Evolutionary conservation across 2,113 vertebrate species (phyloP).

Genomic region (Probosciger aterrimus): DNA sequence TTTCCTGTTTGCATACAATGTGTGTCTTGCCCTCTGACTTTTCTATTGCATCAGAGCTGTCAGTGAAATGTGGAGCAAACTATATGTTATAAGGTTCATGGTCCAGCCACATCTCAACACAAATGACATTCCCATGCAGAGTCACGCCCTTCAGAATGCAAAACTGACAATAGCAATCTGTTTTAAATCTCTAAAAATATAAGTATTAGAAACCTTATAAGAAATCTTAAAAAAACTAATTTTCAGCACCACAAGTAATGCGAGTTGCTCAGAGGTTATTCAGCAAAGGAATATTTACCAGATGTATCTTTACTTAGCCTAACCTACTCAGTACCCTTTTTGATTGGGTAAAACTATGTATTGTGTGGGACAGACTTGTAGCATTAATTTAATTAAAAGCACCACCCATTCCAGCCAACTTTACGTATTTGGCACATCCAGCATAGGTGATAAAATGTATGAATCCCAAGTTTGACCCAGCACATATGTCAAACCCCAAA

Average conservation of each 20-base stretch:
- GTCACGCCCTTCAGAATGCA: background rate
- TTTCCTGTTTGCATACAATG: conserved; percentile 42
- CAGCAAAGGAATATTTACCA: background rate
- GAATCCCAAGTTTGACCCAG: background rate
- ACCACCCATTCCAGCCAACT: background rate
- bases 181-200: background rate
- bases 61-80: conserved; percentile 9
- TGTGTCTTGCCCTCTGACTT: conserved; percentile 41
- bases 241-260: background rate
- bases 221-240: background rate
- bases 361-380: background rate
- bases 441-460: background rate
- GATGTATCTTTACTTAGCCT: background rate
- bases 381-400: background rate
- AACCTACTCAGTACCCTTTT: background rate
- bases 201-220: background rate
- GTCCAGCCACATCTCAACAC: background rate
- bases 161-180: background rate
- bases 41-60: background rate
- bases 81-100: background rate
- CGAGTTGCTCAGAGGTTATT: background rate
- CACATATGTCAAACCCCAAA: background rate
- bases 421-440: background rate
- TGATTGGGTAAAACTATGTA: background rate
- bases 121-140: background rate